Conservation (phyloP, 2,113 vertebrate genomes). For the Prolemur simus region DNA sequence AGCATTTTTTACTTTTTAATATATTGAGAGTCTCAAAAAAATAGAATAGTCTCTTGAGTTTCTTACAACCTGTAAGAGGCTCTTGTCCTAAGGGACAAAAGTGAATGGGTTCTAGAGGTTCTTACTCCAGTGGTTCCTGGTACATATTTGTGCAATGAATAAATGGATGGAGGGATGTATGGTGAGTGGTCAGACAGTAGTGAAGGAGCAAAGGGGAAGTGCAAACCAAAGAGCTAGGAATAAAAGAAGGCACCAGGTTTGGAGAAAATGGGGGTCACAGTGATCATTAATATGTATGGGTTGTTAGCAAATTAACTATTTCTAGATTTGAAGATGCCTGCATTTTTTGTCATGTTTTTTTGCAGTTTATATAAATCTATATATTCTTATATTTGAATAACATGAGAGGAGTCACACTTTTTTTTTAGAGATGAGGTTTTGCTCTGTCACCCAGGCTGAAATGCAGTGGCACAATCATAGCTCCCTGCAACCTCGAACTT, state of each 20-base stretch:
- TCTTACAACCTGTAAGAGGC: background rate
- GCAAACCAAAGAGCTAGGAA: background rate
- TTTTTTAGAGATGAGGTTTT: too few species aligned
- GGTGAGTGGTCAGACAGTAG: background rate
- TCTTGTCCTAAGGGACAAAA: background rate
- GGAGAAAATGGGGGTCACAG: background rate
- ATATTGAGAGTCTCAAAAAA: background rate
- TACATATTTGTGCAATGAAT: background rate
- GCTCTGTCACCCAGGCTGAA: too few species aligned
- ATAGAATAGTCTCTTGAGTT: background rate
- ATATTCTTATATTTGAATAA: background rate
- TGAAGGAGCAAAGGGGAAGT: background rate
- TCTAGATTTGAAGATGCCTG: background rate
- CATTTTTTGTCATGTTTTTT: background rate
- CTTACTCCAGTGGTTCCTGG: background rate
- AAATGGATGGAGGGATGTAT: background rate
- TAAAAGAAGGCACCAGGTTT: background rate
- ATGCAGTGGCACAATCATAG: too few species aligned
- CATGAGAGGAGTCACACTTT: background rate
- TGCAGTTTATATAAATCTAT: background rate
- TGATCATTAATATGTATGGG: background rate
- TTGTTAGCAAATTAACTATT: background rate
- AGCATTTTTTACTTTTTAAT: constrained; percentile 25
- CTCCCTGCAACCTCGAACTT: too few species aligned
- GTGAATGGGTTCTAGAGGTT: background rate